Percentiles rank a stretch among this genome's conserved stretches.
phyloP scores from a whole-genome alignment of 2,797 vertebrate genomes.

The Aselliscus stoliczkanus region DNA sequence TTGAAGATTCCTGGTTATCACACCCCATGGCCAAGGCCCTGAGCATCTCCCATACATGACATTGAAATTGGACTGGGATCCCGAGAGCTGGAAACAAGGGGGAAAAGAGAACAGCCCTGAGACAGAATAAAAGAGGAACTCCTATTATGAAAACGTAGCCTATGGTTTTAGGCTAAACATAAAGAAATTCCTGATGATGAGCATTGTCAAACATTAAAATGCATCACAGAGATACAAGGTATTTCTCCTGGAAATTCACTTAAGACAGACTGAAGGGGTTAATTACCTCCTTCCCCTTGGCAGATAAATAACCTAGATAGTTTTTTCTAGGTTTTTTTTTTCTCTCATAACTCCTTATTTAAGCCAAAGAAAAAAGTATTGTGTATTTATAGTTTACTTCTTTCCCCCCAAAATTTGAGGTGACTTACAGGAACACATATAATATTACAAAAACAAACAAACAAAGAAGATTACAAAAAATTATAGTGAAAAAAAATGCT shows the following conservation, averaged over 20 bases:
- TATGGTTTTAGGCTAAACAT: neutral
- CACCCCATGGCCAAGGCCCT: neutral
- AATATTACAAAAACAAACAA: neutral
- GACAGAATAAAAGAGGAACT: neutral
- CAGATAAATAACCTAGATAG: neutral
- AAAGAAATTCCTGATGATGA: neutral
- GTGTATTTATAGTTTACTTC: neutral
- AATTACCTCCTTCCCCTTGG: neutral
- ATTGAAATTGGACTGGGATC: neutral
- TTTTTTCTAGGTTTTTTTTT: neutral
- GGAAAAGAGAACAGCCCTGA: neutral
- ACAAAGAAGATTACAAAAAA: too few species aligned
- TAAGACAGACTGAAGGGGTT: neutral
- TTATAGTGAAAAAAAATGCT: neutral
- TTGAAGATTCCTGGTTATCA: accelerated
- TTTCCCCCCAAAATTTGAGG: neutral
- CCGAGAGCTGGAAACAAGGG: neutral
- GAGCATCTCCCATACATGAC: neutral
- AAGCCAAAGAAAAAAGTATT: neutral
- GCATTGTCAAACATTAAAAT: neutral
- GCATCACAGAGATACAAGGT: neutral
- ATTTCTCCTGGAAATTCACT: neutral
- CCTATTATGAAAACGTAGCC: neutral
- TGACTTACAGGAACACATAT: neutral
- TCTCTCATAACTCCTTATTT: neutral